Percentiles rank a stretch among this genome's conserved stretches.
phyloP scores from a whole-genome alignment of 2,888 invertebrate species.

The Nomada ferruginata region DNA sequence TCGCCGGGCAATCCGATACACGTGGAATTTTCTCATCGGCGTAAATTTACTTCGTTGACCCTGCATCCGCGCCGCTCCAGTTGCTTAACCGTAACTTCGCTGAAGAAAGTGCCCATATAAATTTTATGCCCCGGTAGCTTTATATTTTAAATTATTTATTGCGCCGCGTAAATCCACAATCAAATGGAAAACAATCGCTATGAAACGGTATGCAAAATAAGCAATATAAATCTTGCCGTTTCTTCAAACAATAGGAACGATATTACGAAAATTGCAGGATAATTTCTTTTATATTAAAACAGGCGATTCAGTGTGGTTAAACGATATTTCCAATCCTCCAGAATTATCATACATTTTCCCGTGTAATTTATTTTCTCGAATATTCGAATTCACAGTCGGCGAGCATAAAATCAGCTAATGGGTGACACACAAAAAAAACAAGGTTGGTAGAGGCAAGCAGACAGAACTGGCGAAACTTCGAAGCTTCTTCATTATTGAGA shows the following conservation, averaged over 20 bases:
- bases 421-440: neutral
- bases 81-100: conserved; percentile 61
- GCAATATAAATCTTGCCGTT: neutral
- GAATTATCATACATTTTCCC: no score
- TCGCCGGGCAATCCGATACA: conserved; percentile 58
- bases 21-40: conserved; percentile 71
- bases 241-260: neutral
- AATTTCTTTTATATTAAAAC: neutral
- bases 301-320: no score
- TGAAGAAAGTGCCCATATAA: conserved; percentile 51
- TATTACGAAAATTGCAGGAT: neutral
- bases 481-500: conserved; percentile 62
- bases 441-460: conserved; percentile 6
- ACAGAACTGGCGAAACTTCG: conserved; percentile 34
- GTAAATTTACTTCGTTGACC: conserved; percentile 70
- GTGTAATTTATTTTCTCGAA: no score
- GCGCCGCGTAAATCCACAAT: conserved; percentile 45
- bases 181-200: conserved; percentile 8
- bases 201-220: neutral
- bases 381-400: conserved; percentile 1
- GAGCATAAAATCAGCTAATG: conserved; percentile 20
- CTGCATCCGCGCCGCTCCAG: conserved; percentile 27
- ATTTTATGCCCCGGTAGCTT: conserved; percentile 39
- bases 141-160: conserved; percentile 57
- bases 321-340: no score